These are phyloP conservation scores for Tachina grossa DNA, from an alignment of 2,888 invertebrate genomes.

Conservation along the genomic window DNA sequence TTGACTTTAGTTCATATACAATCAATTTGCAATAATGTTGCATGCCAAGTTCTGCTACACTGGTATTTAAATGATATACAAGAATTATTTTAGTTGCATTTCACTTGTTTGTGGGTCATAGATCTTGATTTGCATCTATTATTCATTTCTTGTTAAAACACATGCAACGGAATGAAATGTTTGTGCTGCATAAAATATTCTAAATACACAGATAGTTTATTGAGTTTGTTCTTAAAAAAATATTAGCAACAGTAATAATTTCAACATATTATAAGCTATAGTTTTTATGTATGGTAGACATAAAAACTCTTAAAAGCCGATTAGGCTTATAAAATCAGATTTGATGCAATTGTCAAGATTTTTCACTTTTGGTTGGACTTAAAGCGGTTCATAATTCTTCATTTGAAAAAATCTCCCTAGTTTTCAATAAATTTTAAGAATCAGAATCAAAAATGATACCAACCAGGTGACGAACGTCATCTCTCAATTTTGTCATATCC, in stretches of 20 bases:
- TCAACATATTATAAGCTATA: not conserved
- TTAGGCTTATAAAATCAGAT: no score
- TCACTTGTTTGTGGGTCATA: constrained; percentile 51
- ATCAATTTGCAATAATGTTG: constrained; percentile 64
- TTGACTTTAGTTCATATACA: constrained; percentile 66
- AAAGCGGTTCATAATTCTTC: no score
- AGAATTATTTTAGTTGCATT: constrained; percentile 43
- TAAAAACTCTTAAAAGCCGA: no score
- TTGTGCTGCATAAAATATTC: not conserved
- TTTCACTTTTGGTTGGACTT: no score
- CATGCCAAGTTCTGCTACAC: constrained; percentile 64
- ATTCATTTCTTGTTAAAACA: not conserved
- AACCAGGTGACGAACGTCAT: no score
- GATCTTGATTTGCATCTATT: constrained; percentile 33
- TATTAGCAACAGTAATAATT: not conserved
- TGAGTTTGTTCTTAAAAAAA: not conserved
- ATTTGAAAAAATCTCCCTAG: no score
- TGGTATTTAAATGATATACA: constrained; percentile 40
- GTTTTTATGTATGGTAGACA: no score
- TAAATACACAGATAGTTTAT: not conserved
- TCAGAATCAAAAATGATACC: no score
- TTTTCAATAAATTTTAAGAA: no score
- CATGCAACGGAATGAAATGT: not conserved
- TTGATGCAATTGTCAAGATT: no score
- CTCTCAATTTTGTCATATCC: no score